These are phyloP conservation scores for Chamaedrilus cognettii DNA, from an alignment of 2,888 invertebrate genomes.

Conservation along the genomic window DNA sequence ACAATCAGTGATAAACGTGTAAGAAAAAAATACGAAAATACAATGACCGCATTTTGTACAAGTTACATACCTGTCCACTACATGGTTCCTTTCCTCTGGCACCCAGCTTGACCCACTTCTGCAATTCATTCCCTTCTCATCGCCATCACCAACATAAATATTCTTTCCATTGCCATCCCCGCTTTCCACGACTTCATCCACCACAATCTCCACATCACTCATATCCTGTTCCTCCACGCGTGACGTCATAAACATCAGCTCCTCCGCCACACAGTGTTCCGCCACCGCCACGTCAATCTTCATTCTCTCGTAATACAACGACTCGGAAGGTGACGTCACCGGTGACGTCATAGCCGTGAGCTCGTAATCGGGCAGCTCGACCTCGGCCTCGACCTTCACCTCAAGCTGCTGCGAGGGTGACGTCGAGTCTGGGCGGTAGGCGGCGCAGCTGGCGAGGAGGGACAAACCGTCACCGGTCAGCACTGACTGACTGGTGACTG, in stretches of 20 bases:
- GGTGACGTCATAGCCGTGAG: conserved; percentile 3
- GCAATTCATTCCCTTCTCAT: too few species aligned
- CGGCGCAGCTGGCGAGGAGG: conserved; percentile 2
- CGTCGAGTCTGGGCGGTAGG: background rate
- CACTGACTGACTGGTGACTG: background rate
- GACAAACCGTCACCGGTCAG: background rate
- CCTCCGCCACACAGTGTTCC: background rate
- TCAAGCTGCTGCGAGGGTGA: background rate
- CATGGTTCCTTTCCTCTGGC: too few species aligned
- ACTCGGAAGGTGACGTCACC: background rate
- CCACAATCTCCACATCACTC: conserved; percentile 1
- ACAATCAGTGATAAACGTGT: too few species aligned
- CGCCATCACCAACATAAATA: too few species aligned
- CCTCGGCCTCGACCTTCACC: conserved; percentile 1
- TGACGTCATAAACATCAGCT: conserved; percentile 1
- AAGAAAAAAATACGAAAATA: too few species aligned
- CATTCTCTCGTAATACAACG: background rate
- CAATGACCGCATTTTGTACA: too few species aligned
- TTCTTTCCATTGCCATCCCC: too few species aligned
- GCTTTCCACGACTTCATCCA: background rate
- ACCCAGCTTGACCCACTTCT: too few species aligned
- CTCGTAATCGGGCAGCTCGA: conserved; percentile 4
- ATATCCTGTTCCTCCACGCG: background rate
- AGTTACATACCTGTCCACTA: too few species aligned
- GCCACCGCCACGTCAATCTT: background rate